Evolutionary conservation across 2,797 vertebrate genomes (phyloP), one percentile per base, ranked within the genome.

Genomic region (Pogonophryne albipinna): DNA sequence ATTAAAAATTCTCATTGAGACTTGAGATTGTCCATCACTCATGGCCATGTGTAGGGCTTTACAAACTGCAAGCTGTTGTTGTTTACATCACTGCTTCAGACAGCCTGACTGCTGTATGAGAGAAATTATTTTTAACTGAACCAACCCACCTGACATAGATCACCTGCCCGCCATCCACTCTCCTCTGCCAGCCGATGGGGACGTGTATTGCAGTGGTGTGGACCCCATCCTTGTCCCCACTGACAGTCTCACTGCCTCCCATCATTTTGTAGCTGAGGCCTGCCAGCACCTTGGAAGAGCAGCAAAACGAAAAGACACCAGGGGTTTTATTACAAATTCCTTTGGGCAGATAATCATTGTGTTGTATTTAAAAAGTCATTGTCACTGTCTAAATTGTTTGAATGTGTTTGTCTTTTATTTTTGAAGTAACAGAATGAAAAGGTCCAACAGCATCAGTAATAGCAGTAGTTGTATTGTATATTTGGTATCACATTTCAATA

Each of bases 131-230:
- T 68, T 73, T 11, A 72, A 66, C 3, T 59, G 20, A 68, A 56
- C 15, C 46, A 66, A 69, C 87, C 5, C 75, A 98, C 97, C 97
- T 99, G 95, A 97, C 86, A 71, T 98, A 97, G 81, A 94, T 89
- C 90, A 98, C 96, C 60, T 91, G 92, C 59, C 96, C 95, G 47
- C 94, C 94, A 89, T 97, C 96, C 91, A 96, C 94, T 92, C 93
- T 95, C 89, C 96, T 95, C 91, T 97, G 96, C 97, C 97, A 98
- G 93, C 97, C 97, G 85, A 98, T 94, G 78, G 97, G 97, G 92
- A 98, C 94, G 68, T 96, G 95, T 91, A 95, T 94, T 77, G 95
- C 95, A 90, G 91, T 85, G 50, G 92, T 91, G 87, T 94, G 91
- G 91, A 93, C 93, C 86, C 95, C 96, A 95, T 96, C 96, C 94